Percentiles rank a stretch among this genome's conserved stretches.
Evolutionary conservation across 92 coral and sea anemone genomes (phyloP).

Genomic region (Zoanthus solanderi): DNA sequence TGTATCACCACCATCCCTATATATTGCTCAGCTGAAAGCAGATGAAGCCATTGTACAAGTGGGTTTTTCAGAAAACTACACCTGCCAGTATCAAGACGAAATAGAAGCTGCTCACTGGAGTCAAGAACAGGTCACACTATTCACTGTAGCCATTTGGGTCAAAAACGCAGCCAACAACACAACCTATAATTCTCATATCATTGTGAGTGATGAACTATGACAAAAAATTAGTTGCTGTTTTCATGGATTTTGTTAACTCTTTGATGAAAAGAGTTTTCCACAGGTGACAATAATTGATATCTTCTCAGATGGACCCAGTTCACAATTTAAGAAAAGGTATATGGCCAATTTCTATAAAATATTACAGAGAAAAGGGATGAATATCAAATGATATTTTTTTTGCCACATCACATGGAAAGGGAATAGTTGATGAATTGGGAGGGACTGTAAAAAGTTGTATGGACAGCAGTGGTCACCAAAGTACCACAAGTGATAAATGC

Average conservation of each 20-base stretch:
- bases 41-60: slow-evolving; percentile 42
- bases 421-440: slow-evolving; percentile 69
- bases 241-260: slow-evolving; percentile 54
- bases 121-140: slow-evolving; percentile 52
- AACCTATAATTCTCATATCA: slow-evolving; percentile 44
- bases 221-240: slow-evolving; percentile 61
- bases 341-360: slow-evolving; percentile 49
- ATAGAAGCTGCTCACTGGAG: slow-evolving; percentile 63
- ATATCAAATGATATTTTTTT: slow-evolving; percentile 59
- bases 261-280: slow-evolving; percentile 44
- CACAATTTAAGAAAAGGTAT: slow-evolving; percentile 71
- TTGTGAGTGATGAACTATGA: slow-evolving; percentile 62
- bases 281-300: slow-evolving; percentile 46
- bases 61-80: slow-evolving; percentile 26
- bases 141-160: slow-evolving; percentile 63
- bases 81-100: slow-evolving; percentile 49
- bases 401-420: slow-evolving; percentile 71
- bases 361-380: slow-evolving; percentile 38
- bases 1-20: too few species aligned
- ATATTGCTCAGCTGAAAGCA: slow-evolving; percentile 35
- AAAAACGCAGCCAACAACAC: slow-evolving; percentile 49
- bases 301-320: slow-evolving; percentile 70
- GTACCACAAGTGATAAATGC: slow-evolving; percentile 58
- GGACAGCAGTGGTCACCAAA: slow-evolving; percentile 62
- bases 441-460: slow-evolving; percentile 72